These are phyloP conservation scores for Calvadosia cruxmelitensis DNA, from an alignment of 30 jellyfish, hydroid and myxozoan genomes.

Conservation along the genomic window DNA sequence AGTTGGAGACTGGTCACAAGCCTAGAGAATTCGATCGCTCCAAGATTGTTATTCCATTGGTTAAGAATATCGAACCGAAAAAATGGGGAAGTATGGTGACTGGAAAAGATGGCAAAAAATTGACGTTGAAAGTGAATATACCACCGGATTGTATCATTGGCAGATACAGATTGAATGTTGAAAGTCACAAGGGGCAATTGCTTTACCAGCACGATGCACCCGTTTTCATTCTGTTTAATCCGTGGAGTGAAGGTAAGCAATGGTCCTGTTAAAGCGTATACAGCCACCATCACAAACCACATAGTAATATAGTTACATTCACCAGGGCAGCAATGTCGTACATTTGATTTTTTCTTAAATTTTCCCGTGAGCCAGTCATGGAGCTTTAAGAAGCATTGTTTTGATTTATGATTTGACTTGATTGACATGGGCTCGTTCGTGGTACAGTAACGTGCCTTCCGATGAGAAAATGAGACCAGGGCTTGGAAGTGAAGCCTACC, in stretches of 20 bases:
- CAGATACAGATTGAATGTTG: conserved; percentile 30
- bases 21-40: conserved; percentile 59
- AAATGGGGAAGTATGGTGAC: conserved; percentile 51
- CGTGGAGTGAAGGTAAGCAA: conserved; percentile 68
- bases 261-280: background rate
- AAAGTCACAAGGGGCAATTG: conserved; percentile 24
- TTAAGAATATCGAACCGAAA: conserved; percentile 29
- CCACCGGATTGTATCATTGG: conserved; percentile 57
- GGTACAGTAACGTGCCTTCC: no score
- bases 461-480: no score
- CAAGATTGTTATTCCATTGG: conserved; percentile 18
- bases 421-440: no score
- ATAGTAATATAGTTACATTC: no score
- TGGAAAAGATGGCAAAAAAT: conserved; percentile 16
- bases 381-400: no score
- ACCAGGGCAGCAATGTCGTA: no score
- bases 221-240: conserved; percentile 48
- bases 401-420: no score
- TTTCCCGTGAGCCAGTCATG: no score
- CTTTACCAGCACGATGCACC: conserved; percentile 25
- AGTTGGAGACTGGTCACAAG: conserved; percentile 37
- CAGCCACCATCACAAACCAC: no score
- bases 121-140: conserved; percentile 52
- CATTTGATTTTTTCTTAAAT: no score
- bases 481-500: no score